These are phyloP conservation scores for Ormyrus nitidulus DNA, from an alignment of 2,888 invertebrate genomes.

Conservation along the genomic window DNA sequence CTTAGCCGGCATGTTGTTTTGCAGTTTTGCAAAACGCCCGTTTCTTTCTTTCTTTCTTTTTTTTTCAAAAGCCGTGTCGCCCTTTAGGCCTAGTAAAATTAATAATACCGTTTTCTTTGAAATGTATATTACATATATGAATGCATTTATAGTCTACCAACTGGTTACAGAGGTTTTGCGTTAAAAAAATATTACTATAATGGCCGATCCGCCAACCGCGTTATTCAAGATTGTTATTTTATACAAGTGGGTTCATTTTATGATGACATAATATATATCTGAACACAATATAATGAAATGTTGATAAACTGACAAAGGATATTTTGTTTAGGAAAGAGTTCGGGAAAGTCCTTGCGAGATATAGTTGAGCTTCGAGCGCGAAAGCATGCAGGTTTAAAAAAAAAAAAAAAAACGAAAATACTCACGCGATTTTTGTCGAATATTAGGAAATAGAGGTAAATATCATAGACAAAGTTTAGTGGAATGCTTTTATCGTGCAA, in stretches of 20 bases:
- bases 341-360: constrained; percentile 2
- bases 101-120: constrained; percentile 62
- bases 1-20: background rate
- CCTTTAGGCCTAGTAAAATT: constrained; percentile 73
- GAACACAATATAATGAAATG: constrained; percentile 16
- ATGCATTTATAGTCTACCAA: constrained; percentile 71
- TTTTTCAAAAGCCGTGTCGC: constrained; percentile 66
- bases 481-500: constrained; percentile 40
- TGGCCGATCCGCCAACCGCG: constrained; percentile 56
- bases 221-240: constrained; percentile 49
- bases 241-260: constrained; percentile 41
- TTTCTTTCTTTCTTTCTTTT: background rate
- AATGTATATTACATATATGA: constrained; percentile 65
- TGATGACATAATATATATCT: constrained; percentile 24
- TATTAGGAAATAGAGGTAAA: constrained; percentile 19
- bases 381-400: background rate
- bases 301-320: constrained; percentile 27
- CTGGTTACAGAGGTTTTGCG: constrained; percentile 59
- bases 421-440: constrained; percentile 42
- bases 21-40: constrained; percentile 11
- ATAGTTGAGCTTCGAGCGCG: background rate
- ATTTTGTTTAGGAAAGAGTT: constrained; percentile 39
- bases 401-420: constrained; percentile 1
- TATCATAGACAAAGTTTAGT: constrained; percentile 23
- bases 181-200: constrained; percentile 52